These are phyloP conservation scores for Vanessa atalanta DNA, from an alignment of 1,140 invertebrate genomes.

Conservation along the genomic window DNA sequence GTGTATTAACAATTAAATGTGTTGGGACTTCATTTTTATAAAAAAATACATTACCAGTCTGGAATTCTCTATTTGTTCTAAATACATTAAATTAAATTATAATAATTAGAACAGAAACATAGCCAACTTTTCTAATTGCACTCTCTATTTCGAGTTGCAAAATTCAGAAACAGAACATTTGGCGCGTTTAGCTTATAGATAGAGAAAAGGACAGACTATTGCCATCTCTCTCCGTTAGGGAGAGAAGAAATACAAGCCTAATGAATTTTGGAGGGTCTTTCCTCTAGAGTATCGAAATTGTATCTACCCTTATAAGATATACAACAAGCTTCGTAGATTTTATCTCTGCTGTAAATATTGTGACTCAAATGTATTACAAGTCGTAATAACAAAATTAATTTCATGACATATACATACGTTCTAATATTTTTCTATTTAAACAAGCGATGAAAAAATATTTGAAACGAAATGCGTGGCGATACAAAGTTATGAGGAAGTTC, in stretches of 20 bases:
- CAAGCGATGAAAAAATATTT: background rate
- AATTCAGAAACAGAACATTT: background rate
- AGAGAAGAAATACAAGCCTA: constrained; percentile 23
- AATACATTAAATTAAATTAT: background rate
- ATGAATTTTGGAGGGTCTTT: constrained; percentile 26
- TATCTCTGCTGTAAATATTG: background rate
- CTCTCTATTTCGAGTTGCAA: background rate
- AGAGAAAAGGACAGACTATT: background rate
- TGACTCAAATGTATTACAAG: background rate
- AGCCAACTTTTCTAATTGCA: background rate
- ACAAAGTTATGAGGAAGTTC: background rate
- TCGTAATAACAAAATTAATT: background rate
- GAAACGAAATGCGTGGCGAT: background rate
- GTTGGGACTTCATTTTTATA: background rate
- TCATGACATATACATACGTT: background rate
- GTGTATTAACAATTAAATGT: background rate
- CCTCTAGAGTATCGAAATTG: constrained; percentile 25
- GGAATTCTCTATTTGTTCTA: background rate
- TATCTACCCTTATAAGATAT: constrained; percentile 26
- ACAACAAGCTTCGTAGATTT: constrained; percentile 10
- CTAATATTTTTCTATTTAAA: background rate
- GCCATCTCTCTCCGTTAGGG: constrained; percentile 18
- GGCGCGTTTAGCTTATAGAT: background rate
- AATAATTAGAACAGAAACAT: background rate
- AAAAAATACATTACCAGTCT: background rate